Conservation (phyloP, 2,797 vertebrate genomes). For the Coracias cyanogaster region DNA sequence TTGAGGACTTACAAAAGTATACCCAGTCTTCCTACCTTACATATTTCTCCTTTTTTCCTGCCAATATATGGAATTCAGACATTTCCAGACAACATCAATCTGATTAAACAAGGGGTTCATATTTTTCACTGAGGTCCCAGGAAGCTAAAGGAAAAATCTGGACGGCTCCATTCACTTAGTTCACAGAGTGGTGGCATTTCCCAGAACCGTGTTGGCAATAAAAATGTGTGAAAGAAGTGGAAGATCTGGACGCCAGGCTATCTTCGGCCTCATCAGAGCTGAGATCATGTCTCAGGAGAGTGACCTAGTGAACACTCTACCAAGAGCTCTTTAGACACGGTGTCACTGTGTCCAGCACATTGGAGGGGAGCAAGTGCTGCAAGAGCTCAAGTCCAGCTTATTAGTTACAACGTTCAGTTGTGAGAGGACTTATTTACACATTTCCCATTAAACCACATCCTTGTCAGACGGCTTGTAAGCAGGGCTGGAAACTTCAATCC, state of each 20-base stretch:
- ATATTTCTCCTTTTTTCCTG: neutral
- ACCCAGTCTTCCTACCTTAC: neutral
- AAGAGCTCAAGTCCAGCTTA: neutral
- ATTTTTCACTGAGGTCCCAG: neutral
- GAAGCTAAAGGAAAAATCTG: neutral
- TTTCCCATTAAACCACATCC: neutral
- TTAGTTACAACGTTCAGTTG: neutral
- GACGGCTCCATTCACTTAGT: neutral
- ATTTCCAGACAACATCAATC: neutral
- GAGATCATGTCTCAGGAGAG: neutral
- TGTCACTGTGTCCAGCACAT: neutral
- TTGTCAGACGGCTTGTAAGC: neutral
- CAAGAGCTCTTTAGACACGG: neutral
- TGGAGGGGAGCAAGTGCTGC: neutral
- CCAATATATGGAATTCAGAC: neutral
- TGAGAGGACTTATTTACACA: neutral
- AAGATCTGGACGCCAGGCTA: neutral
- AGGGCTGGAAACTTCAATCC: neutral
- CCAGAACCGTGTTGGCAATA: neutral
- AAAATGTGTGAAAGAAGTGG: conserved; percentile 23
- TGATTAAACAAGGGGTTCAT: neutral
- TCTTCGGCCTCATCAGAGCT: neutral
- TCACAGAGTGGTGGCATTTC: neutral
- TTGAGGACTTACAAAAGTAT: neutral
- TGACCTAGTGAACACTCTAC: neutral